Conservation (phyloP, 2,113 vertebrate genomes). For the Excalfactoria chinensis region DNA sequence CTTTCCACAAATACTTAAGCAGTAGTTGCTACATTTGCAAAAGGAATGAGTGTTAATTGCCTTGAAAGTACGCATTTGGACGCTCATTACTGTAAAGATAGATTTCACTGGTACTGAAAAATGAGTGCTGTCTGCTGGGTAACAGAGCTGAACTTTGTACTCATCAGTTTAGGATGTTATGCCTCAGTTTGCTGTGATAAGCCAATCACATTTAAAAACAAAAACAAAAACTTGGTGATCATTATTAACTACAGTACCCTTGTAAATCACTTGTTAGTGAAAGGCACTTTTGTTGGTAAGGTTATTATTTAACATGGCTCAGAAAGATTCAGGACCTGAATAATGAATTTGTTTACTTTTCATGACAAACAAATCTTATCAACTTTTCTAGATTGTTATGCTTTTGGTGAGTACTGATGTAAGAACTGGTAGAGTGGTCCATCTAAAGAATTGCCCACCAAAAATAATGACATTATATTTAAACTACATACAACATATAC, state of each 20-base stretch:
- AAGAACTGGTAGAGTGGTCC: not conserved
- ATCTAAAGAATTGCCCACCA: not conserved
- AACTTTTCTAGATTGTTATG: not conserved
- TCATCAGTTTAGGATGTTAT: not conserved
- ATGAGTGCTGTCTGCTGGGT: accelerated
- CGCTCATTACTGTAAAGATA: not conserved
- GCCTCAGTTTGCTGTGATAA: not conserved
- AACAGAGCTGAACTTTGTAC: not conserved
- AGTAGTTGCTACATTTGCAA: not conserved
- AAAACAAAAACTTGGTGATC: not conserved
- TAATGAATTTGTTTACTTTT: not conserved
- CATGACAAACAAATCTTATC: not conserved
- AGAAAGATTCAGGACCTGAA: not conserved
- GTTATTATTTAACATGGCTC: not conserved
- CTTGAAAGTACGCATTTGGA: not conserved
- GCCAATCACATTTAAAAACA: not conserved
- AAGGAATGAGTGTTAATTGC: not conserved
- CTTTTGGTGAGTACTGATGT: not conserved
- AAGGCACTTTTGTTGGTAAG: not conserved
- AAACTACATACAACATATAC: too few relatives aligned
- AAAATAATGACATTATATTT: not conserved
- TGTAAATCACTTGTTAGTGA: not conserved
- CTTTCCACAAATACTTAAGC: not conserved
- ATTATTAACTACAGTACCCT: not conserved
- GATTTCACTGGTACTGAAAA: not conserved